Percentiles rank a stretch among this genome's conserved stretches.
phyloP scores from a whole-genome alignment of 2,797 vertebrate species.

The Amblyopsis hoosieri region DNA sequence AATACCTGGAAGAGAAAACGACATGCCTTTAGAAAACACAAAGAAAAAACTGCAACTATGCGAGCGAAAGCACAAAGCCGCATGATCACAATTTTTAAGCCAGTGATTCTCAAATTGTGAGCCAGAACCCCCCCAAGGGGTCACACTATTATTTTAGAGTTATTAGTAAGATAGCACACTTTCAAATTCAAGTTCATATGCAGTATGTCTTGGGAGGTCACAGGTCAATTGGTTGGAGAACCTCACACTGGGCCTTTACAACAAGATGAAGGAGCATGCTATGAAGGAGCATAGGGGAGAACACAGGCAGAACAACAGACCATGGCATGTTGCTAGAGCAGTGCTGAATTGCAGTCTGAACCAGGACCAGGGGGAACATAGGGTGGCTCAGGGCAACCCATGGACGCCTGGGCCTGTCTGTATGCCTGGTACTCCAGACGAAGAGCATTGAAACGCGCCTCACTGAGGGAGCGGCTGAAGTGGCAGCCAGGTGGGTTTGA shows the following conservation, averaged over 20 bases:
- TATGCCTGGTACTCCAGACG: constrained; percentile 81
- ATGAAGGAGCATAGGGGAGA: constrained; percentile 18
- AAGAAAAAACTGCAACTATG: neutral
- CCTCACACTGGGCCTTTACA: too few relatives aligned
- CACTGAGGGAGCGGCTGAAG: constrained; percentile 73
- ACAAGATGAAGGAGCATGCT: constrained; percentile 5
- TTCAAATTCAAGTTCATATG: too few relatives aligned
- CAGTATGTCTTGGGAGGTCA: too few relatives aligned
- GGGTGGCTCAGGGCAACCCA: constrained; percentile 53
- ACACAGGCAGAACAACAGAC: constrained; percentile 62
- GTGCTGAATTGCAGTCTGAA: constrained; percentile 76
- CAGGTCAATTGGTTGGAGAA: too few relatives aligned
- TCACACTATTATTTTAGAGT: too few relatives aligned
- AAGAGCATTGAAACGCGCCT: constrained; percentile 81
- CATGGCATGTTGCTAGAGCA: constrained; percentile 72
- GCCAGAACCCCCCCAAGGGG: too few relatives aligned
- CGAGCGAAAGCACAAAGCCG: constrained; percentile 31
- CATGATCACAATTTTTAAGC: too few relatives aligned
- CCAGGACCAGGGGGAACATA: constrained; percentile 51
- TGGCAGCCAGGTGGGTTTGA: constrained; percentile 58
- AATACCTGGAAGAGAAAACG: constrained; percentile 57
- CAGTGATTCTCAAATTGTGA: too few relatives aligned
- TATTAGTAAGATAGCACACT: too few relatives aligned
- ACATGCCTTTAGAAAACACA: constrained; percentile 18
- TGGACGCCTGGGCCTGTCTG: constrained; percentile 71